Evolutionary conservation across 2,888 invertebrate genomes (phyloP).

Genomic region (Drosophila emarginata): DNA sequence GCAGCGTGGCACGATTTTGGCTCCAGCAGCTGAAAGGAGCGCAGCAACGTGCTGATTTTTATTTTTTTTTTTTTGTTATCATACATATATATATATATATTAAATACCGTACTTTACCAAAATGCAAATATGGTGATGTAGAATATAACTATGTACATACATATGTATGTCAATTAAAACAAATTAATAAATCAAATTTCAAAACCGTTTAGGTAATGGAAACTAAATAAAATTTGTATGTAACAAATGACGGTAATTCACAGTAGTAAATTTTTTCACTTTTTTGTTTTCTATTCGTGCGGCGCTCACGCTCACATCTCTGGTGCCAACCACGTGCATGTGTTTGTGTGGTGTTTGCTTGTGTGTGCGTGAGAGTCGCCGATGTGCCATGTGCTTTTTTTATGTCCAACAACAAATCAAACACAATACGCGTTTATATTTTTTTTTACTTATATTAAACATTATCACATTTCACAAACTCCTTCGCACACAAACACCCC

Average conservation of each 20-base stretch:
- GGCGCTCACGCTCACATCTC: constrained; percentile 16
- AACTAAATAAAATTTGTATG: no score
- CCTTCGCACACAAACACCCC: constrained; percentile 7
- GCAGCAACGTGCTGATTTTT: background rate
- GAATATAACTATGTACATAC: no score
- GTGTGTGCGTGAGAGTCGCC: constrained; percentile 53
- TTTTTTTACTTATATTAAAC: constrained; percentile 29
- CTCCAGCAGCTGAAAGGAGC: background rate
- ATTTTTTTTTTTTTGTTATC: background rate
- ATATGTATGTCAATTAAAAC: background rate
- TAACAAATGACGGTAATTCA: background rate
- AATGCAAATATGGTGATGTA: background rate
- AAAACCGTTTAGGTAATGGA: no score
- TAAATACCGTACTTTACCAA: background rate
- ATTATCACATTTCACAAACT: constrained; percentile 60
- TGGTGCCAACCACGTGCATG: constrained; percentile 64
- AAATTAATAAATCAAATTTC: background rate
- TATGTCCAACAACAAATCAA: constrained; percentile 52
- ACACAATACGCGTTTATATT: constrained; percentile 12
- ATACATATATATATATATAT: background rate
- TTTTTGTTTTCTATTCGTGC: background rate
- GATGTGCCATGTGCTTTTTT: constrained; percentile 72
- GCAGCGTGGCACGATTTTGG: background rate
- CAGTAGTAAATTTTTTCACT: background rate
- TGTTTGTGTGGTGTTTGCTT: constrained; percentile 42